These are phyloP conservation scores for Sylvia atricapilla DNA, from an alignment of 2,113 vertebrate genomes.

Conservation along the genomic window DNA sequence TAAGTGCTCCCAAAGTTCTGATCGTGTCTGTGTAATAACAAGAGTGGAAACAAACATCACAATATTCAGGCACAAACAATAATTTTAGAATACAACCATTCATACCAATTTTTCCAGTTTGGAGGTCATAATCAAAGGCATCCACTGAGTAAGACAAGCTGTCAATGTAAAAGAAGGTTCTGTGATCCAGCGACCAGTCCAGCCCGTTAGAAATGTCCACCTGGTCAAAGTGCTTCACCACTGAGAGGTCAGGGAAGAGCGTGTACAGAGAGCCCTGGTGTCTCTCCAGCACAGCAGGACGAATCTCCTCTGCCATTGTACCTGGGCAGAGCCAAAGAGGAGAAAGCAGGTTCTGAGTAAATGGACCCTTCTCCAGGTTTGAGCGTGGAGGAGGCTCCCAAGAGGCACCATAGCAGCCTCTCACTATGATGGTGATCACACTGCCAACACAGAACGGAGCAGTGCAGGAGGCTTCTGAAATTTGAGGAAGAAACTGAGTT, in stretches of 20 bases:
- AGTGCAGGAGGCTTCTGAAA: background rate
- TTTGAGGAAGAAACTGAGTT: background rate
- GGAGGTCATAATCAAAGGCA: constrained; percentile 87
- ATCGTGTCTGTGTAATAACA: background rate
- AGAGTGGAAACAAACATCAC: background rate
- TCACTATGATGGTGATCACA: accelerated
- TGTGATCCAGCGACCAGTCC: constrained; percentile 92
- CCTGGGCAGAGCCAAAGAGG: constrained; percentile 59
- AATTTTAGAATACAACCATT: background rate
- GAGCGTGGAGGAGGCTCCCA: no score
- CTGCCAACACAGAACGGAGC: accelerated
- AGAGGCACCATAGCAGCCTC: background rate
- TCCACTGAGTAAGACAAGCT: constrained; percentile 85
- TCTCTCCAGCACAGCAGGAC: constrained; percentile 77
- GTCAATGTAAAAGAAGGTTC: constrained; percentile 91
- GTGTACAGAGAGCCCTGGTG: constrained; percentile 81
- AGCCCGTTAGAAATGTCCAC: constrained; percentile 94
- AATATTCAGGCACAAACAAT: background rate
- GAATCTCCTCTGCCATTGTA: constrained; percentile 82
- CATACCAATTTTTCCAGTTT: constrained; percentile 82
- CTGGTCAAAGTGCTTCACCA: constrained; percentile 82
- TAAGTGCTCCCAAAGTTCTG: background rate
- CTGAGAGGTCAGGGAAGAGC: constrained; percentile 72
- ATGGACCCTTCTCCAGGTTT: background rate
- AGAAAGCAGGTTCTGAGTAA: background rate